Evolutionary conservation across 2,888 invertebrate species (phyloP), one percentile per base, ranked within the genome.

Genomic region (Eudemis profundana): DNA sequence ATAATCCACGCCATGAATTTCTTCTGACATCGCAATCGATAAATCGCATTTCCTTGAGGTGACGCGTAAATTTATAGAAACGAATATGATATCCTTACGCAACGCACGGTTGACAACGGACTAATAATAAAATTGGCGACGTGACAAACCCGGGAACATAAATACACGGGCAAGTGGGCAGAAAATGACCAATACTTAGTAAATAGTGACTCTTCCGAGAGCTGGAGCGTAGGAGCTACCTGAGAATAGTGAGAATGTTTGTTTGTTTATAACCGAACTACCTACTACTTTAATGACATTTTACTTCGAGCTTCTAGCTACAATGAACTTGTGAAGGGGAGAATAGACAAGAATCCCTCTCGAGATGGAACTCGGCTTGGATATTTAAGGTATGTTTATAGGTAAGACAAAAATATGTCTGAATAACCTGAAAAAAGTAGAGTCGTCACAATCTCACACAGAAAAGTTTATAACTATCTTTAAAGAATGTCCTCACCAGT

Each of bases 1-100:
- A 0, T 14, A 40, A 40, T 23, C 38, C 21, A 4, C 53, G n/a
- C 5, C 12, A n/a, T n/a, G n/a, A 12, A 36, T 12, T 40, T 38
- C 40, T 27, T 56, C 19, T 44, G 44, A 42, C 54, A 42, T 54
- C 44, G 10, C 19, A 33, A 2, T 33, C 33, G 2, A 33, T 33
- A 44, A 44, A 56, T 29, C 19, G 29, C 27, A 17, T 44, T 17
- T 17, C 54, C 27, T 54, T 27, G n/a, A 17, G 54, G 27, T 40
- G 21, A 12, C 29, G 49, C 17, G 29, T 50, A 27, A 38, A 51
- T 29, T 33, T 53, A 56, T 40, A 29, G 51, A 33, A 40, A 40
- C 47, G 29, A 61, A 66, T 66, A 66, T 64, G 65, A 66, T 59
- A 66, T 54, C 38, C 66, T 66, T 61, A 61, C 49, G 60, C 61